Conservation (phyloP, 2,113 vertebrate genomes). For the human (Homo sapiens) region GRCh38 chr13:99875001-99875500, state of each 20-base stretch:
- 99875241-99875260: background rate
- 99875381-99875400: conserved; percentile 12
- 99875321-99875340: conserved; percentile 35
- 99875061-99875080: conserved; percentile 28
- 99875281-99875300: background rate
- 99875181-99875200: conserved; percentile 37
- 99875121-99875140: background rate
- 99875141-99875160: conserved; percentile 48
- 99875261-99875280: background rate
- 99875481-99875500: conserved; percentile 70
- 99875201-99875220: background rate
- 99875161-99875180: conserved; percentile 29
- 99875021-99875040: background rate
- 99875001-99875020: background rate
- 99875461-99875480: conserved; percentile 66
- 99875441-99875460: conserved; percentile 50
- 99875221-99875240: background rate
- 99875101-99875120: background rate
- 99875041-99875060: background rate
- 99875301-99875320: conserved; percentile 17
- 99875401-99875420: background rate
- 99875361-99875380: conserved; percentile 49
- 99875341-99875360: conserved; percentile 3
- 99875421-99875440: background rate
- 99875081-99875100: conserved; percentile 26